A percentile compares a stretch with the other conserved stretches of the same genome.
These are phyloP conservation scores for Hemibagrus wyckioides DNA, from an alignment of 2,113 vertebrate species.

Conservation along the genomic window DNA sequence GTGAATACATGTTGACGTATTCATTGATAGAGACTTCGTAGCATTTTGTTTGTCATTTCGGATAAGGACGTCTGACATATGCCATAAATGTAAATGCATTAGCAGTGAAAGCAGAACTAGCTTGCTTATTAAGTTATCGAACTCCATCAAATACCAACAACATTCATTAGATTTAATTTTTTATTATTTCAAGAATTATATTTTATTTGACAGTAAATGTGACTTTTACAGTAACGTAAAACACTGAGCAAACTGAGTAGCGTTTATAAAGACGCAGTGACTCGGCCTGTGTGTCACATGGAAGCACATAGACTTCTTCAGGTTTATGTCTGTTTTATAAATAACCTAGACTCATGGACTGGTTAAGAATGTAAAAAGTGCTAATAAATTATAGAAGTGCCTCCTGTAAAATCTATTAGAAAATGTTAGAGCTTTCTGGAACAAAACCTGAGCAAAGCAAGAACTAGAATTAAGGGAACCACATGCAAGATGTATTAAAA, in stretches of 20 bases:
- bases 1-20: too few relatives aligned
- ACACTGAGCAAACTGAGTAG: not conserved
- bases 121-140: not conserved
- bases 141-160: not conserved
- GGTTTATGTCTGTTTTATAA: constrained; percentile 20
- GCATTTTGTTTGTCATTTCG: too few relatives aligned
- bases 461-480: constrained; percentile 19
- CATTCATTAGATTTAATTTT: not conserved
- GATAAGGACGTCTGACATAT: too few relatives aligned
- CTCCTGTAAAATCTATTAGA: constrained; percentile 36
- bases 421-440: not conserved
- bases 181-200: not conserved
- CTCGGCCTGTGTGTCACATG: not conserved
- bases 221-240: not conserved
- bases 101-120: not conserved
- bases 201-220: not conserved
- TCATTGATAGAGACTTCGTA: too few relatives aligned
- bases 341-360: not conserved
- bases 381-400: constrained; percentile 11
- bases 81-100: too few relatives aligned
- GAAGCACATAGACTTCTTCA: not conserved
- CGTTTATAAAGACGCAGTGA: not conserved
- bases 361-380: constrained; percentile 8
- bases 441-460: constrained; percentile 13
- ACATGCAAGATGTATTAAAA: constrained; percentile 7